phyloP scores from a whole-genome alignment of 2,113 vertebrate species.

The Anolis carolinensis region DNA sequence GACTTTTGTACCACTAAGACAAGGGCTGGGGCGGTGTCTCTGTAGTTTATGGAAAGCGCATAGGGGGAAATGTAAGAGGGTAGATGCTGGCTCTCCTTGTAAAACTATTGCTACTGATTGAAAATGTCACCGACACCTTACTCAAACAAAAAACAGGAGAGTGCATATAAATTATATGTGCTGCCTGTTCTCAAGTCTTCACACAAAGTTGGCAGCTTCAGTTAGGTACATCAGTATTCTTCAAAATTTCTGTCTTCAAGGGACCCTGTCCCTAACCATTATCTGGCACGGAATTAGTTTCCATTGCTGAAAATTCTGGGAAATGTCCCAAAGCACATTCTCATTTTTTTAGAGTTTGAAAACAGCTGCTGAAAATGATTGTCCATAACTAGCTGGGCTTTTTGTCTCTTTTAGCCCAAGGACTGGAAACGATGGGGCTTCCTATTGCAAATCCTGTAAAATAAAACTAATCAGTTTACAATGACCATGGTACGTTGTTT shows the following conservation, averaged over 20 bases:
- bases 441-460: not conserved
- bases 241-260: not conserved
- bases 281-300: not conserved
- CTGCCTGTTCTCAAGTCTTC: not conserved
- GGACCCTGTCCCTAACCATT: too few relatives aligned
- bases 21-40: conserved; percentile 1
- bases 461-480: not conserved
- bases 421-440: not conserved
- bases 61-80: conserved; percentile 12
- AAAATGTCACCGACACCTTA: not conserved
- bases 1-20: conserved; percentile 11
- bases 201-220: not conserved
- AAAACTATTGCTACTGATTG: conserved; percentile 11
- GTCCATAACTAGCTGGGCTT: not conserved
- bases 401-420: not conserved
- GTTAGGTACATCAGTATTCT: not conserved
- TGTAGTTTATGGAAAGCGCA: conserved; percentile 15
- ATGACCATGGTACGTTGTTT: too few relatives aligned
- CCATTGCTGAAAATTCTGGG: not conserved
- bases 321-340: not conserved
- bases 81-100: conserved; percentile 4
- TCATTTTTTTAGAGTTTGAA: not conserved
- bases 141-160: not conserved
- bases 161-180: not conserved
- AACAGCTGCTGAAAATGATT: not conserved